These are phyloP conservation scores for Stenoptilia bipunctidactyla DNA, from an alignment of 2,888 invertebrate genomes.

Conservation along the genomic window DNA sequence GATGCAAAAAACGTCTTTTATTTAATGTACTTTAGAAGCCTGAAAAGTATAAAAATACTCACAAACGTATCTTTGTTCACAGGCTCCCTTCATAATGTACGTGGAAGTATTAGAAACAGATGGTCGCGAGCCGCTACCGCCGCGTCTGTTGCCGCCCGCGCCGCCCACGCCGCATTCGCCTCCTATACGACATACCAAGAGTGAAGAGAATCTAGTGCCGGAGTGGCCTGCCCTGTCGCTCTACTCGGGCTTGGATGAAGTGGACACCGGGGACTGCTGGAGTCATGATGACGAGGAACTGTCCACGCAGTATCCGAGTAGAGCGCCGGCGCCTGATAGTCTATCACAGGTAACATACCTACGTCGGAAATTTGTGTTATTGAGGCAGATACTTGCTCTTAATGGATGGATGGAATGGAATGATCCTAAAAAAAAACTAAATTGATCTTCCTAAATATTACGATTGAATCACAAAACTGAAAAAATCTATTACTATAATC, in stretches of 20 bases:
- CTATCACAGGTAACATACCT: constrained; percentile 94
- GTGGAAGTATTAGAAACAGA: constrained; percentile 91
- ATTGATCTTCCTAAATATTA: too few relatives aligned
- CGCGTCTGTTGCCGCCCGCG: constrained; percentile 84
- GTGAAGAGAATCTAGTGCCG: constrained; percentile 88
- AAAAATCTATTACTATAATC: too few relatives aligned
- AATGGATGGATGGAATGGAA: too few relatives aligned
- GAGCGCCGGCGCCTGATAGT: constrained; percentile 52
- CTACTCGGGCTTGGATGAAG: constrained; percentile 47
- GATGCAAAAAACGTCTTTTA: too few relatives aligned
- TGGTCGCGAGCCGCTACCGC: constrained; percentile 85
- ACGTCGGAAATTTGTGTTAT: too few relatives aligned
- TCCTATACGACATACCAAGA: constrained; percentile 90
- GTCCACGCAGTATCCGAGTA: constrained; percentile 37
- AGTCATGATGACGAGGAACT: constrained; percentile 97
- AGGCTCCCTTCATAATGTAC: constrained; percentile 97
- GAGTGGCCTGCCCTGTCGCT: constrained; percentile 67
- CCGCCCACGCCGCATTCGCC: constrained; percentile 80
- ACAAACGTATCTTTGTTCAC: too few relatives aligned
- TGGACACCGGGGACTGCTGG: constrained; percentile 82
- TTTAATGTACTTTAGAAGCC: too few relatives aligned
- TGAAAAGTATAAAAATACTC: too few relatives aligned
- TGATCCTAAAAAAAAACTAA: too few relatives aligned
- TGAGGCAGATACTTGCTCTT: too few relatives aligned
- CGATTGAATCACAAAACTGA: too few relatives aligned